Percentiles rank a stretch among this genome's conserved stretches.
These are phyloP conservation scores for Machimus rusticus DNA, from an alignment of 2,888 invertebrate species.

Conservation along the genomic window DNA sequence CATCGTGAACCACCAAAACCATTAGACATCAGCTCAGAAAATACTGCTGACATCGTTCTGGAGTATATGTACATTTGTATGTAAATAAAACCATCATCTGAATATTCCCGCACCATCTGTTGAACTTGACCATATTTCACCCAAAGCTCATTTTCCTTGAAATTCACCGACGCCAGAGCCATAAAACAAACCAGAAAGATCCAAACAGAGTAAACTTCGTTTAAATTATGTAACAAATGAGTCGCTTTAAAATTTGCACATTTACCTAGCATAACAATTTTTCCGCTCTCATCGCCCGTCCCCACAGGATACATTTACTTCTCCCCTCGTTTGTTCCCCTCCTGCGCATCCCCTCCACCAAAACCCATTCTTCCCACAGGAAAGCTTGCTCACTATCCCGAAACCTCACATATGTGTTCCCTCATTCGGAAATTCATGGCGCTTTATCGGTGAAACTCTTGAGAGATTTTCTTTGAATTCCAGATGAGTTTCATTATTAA, in stretches of 20 bases:
- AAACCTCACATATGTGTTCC: conserved; percentile 7
- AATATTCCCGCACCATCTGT: neutral
- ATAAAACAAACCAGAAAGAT: neutral
- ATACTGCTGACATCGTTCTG: neutral
- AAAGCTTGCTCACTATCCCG: neutral
- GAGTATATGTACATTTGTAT: neutral
- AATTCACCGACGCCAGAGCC: neutral
- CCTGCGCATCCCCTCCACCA: neutral
- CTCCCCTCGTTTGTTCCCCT: neutral
- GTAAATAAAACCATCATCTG: neutral
- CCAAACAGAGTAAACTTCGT: conserved; percentile 2
- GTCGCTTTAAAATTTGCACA: conserved; percentile 10
- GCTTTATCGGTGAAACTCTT: conserved; percentile 10
- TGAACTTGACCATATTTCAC: neutral
- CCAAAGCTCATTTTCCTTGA: neutral
- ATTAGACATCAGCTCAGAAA: neutral
- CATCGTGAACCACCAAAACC: neutral
- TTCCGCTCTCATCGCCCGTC: neutral
- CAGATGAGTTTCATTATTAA: conserved; percentile 17
- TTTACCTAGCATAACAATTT: neutral
- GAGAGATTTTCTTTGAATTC: conserved; percentile 13
- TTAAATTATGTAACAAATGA: conserved; percentile 24
- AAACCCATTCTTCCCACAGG: neutral
- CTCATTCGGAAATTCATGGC: conserved; percentile 12
- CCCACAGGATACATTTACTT: neutral